These are phyloP conservation scores for Embiotoca jacksoni DNA, from an alignment of 2,113 vertebrate species.

Conservation along the genomic window DNA sequence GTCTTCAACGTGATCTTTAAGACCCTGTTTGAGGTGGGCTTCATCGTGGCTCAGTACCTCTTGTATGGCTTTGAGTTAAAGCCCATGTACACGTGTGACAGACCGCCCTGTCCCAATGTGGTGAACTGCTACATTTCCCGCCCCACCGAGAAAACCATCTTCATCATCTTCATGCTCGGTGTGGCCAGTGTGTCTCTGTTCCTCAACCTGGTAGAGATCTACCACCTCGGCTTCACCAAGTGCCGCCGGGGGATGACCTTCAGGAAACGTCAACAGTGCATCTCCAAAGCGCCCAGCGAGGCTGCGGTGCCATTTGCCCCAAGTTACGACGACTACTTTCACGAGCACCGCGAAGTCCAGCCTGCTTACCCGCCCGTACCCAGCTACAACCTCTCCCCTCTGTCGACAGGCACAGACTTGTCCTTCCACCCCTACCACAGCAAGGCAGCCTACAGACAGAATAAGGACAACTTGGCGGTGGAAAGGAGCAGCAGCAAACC, in stretches of 20 bases:
- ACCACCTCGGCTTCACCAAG: slow-evolving; percentile 88
- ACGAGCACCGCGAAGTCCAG: slow-evolving; percentile 62
- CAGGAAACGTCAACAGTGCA: neutral
- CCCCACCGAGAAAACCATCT: slow-evolving; percentile 91
- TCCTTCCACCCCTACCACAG: slow-evolving; percentile 77
- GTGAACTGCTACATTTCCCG: slow-evolving; percentile 92
- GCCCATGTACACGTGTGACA: slow-evolving; percentile 88
- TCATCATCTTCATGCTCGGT: slow-evolving; percentile 90
- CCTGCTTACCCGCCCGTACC: slow-evolving; percentile 69
- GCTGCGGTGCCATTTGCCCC: slow-evolving; percentile 69
- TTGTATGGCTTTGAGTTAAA: slow-evolving; percentile 89
- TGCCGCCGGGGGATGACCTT: slow-evolving; percentile 76
- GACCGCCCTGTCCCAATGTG: slow-evolving; percentile 86
- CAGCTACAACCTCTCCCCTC: slow-evolving; percentile 74
- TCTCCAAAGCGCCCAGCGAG: slow-evolving; percentile 56
- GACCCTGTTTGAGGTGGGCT: slow-evolving; percentile 89
- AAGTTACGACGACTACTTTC: slow-evolving; percentile 78
- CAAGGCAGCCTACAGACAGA: slow-evolving; percentile 84
- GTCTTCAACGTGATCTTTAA: slow-evolving; percentile 89
- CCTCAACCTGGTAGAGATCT: slow-evolving; percentile 89
- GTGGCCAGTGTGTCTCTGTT: slow-evolving; percentile 88
- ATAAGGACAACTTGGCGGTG: slow-evolving; percentile 83
- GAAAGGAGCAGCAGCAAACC: slow-evolving; percentile 78
- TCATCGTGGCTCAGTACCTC: slow-evolving; percentile 88
- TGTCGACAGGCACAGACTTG: slow-evolving; percentile 68